Conservation (phyloP, 2,113 vertebrate genomes). For the Ageneiosus marmoratus region DNA sequence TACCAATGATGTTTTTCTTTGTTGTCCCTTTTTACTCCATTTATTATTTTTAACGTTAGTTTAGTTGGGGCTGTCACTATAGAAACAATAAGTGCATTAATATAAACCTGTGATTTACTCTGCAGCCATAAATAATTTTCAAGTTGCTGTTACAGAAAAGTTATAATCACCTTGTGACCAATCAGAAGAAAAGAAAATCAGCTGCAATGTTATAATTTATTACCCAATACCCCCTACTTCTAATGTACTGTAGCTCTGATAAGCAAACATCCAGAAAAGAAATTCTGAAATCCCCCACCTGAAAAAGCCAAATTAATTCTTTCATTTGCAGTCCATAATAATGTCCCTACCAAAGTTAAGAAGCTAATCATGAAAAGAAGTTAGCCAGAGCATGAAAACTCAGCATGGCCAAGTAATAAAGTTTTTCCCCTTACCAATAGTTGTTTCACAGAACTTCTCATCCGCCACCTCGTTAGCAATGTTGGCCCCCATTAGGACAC, state of each 20-base stretch:
- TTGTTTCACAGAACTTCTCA: constrained; percentile 93
- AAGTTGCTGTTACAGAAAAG: background rate
- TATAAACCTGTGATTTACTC: background rate
- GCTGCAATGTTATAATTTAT: background rate
- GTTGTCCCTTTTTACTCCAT: background rate
- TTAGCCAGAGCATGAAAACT: background rate
- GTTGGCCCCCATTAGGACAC: constrained; percentile 94
- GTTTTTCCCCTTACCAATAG: constrained; percentile 78
- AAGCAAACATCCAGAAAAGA: background rate
- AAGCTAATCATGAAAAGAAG: background rate
- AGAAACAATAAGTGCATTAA: background rate
- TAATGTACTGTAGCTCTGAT: background rate
- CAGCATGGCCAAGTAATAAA: background rate
- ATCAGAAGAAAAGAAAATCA: background rate
- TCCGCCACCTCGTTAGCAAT: constrained; percentile 91
- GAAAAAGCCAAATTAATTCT: background rate
- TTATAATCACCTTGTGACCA: background rate
- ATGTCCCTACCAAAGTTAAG: background rate
- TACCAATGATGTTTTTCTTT: background rate
- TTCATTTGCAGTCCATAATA: background rate
- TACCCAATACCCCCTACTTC: background rate
- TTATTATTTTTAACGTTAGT: background rate
- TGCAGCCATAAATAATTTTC: background rate
- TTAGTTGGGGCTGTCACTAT: background rate
- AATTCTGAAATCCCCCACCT: background rate